Evolutionary conservation across 2,888 invertebrate genomes (phyloP).

Genomic region (Chelonus formosanus): DNA sequence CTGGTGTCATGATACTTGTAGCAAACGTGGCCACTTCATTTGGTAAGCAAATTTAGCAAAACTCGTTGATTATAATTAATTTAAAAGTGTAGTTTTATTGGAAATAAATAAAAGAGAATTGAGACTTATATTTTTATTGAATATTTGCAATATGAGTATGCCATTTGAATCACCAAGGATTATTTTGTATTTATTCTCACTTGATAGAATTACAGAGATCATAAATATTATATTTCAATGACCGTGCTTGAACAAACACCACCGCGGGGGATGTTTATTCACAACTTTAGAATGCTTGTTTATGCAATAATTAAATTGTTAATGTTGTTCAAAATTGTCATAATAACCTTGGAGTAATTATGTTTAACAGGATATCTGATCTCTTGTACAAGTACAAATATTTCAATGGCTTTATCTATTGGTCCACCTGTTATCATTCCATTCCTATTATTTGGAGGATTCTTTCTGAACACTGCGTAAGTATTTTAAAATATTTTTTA

Average conservation of each 20-base stretch:
- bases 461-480: constrained; percentile 90
- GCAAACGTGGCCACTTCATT: constrained; percentile 90
- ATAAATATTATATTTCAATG: constrained; percentile 28
- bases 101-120: too few relatives aligned
- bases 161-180: too few relatives aligned
- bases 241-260: constrained; percentile 7
- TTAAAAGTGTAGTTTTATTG: too few relatives aligned
- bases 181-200: constrained; percentile 38
- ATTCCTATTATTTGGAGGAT: constrained; percentile 93
- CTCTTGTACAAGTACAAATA: constrained; percentile 83
- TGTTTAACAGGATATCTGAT: constrained; percentile 82
- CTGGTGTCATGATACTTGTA: constrained; percentile 80
- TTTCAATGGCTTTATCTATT: constrained; percentile 88
- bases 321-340: too few relatives aligned
- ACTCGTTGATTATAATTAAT: not conserved
- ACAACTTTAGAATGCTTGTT: not conserved
- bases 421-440: constrained; percentile 94
- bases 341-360: not conserved
- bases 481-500: constrained; percentile 48
- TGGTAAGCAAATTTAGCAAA: constrained; percentile 68
- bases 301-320: too few relatives aligned
- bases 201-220: constrained; percentile 40
- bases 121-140: too few relatives aligned
- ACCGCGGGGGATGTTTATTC: too few relatives aligned
- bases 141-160: too few relatives aligned